A percentile compares a stretch with the other conserved stretches of the same genome.
Conservation (phyloP, 2,797 vertebrate species). For the Ctenosaura bakeri region DNA sequence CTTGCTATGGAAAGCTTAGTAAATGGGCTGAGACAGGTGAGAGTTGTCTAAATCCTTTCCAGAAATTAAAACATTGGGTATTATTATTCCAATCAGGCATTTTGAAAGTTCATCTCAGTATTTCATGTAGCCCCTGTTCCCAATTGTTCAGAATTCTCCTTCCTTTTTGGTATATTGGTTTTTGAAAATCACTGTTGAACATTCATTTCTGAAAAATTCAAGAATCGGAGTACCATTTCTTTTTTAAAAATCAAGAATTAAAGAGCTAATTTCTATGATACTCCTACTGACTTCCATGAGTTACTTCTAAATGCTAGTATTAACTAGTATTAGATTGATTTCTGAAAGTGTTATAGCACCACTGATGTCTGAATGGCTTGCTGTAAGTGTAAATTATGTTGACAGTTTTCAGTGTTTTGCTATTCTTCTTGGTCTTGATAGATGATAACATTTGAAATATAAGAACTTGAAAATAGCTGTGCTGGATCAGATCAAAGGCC, state of each 20-base stretch:
- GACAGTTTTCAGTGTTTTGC: background rate
- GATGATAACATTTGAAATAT: constrained; percentile 2
- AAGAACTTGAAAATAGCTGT: background rate
- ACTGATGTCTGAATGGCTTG: background rate
- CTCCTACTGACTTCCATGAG: background rate
- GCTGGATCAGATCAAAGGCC: background rate
- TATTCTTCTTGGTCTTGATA: background rate
- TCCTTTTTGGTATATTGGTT: background rate
- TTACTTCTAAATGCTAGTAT: background rate
- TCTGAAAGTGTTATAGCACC: background rate
- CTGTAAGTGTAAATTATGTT: background rate
- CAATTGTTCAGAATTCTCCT: background rate
- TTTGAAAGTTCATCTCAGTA: background rate
- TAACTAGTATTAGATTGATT: background rate
- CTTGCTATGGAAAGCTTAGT: background rate
- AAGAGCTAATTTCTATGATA: background rate
- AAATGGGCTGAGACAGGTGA: background rate
- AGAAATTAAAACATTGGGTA: background rate
- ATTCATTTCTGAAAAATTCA: background rate
- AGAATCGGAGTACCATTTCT: background rate
- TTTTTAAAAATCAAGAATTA: background rate
- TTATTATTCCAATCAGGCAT: background rate
- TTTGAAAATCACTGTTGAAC: constrained; percentile 4
- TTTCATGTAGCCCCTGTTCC: background rate
- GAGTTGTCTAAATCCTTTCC: background rate